A percentile compares a stretch with the other conserved stretches of the same genome.
Conservation (phyloP, 2,797 vertebrate species). For the Sebastes hubbsi region DNA sequence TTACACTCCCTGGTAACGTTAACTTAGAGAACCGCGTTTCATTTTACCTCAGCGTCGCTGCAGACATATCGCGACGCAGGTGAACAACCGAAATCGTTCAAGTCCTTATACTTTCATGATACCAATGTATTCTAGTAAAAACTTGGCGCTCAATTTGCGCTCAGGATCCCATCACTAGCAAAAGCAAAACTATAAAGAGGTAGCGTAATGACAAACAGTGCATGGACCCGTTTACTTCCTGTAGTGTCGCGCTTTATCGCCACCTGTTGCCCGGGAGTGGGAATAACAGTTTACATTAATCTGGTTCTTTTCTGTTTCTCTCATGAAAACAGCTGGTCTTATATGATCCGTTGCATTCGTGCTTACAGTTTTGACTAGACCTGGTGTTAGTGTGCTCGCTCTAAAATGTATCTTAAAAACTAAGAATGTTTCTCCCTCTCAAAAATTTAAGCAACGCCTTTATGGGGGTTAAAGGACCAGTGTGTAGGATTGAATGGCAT, state of each 20-base stretch:
- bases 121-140: background rate
- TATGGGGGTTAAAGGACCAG: background rate
- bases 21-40: background rate
- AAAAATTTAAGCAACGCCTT: background rate
- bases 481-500: background rate
- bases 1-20: background rate
- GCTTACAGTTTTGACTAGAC: background rate
- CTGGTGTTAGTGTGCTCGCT: background rate
- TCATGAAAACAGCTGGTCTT: background rate
- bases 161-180: background rate
- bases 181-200: background rate
- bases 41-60: conserved; percentile 66
- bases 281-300: accelerated
- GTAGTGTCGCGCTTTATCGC: background rate
- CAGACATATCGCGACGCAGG: conserved; percentile 38
- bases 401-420: background rate
- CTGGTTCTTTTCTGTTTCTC: background rate
- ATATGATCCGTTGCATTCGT: background rate
- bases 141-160: background rate
- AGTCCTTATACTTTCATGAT: conserved; percentile 6
- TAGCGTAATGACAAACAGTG: background rate
- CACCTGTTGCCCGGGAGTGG: conserved; percentile 28
- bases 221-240: background rate
- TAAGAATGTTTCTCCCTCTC: background rate
- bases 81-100: conserved; percentile 3